phyloP scores from a whole-genome alignment of 2,797 vertebrate genomes.

The Echeneis naucrates region DNA sequence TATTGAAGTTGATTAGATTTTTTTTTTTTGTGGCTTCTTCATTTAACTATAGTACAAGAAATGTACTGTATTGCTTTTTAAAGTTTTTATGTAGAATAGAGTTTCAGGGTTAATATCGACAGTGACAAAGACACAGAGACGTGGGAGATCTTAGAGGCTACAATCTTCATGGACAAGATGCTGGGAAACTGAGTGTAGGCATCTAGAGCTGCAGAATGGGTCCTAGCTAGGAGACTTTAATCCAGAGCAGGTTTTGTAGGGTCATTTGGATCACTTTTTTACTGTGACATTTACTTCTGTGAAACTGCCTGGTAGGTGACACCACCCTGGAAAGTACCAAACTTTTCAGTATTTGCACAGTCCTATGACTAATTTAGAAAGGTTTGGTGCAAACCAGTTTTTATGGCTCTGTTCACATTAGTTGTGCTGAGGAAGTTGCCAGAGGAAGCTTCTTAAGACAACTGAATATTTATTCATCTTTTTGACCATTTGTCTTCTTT shows the following conservation, averaged over 20 bases:
- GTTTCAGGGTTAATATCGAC: neutral
- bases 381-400: neutral
- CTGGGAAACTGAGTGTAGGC: conserved; percentile 2
- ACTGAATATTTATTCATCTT: neutral
- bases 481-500: too few relatives aligned
- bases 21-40: neutral
- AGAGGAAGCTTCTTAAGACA: neutral
- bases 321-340: conserved; percentile 43
- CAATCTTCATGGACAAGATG: neutral
- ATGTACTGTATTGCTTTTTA: neutral
- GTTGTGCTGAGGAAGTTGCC: neutral
- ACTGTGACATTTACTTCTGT: conserved; percentile 3
- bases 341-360: conserved; percentile 4
- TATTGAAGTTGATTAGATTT: conserved; percentile 5
- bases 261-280: conserved; percentile 36
- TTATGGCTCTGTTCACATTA: neutral
- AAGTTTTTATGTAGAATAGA: neutral
- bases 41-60: neutral
- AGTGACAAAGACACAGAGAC: neutral
- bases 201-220: conserved; percentile 9
- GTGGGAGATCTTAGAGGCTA: neutral
- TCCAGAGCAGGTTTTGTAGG: conserved; percentile 41
- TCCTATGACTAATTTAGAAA: neutral
- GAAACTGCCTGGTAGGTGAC: neutral
- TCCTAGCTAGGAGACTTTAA: conserved; percentile 32